Base-by-base conservation (phyloP, 2,113 vertebrate genomes). In the Chauna torquata region DNA sequence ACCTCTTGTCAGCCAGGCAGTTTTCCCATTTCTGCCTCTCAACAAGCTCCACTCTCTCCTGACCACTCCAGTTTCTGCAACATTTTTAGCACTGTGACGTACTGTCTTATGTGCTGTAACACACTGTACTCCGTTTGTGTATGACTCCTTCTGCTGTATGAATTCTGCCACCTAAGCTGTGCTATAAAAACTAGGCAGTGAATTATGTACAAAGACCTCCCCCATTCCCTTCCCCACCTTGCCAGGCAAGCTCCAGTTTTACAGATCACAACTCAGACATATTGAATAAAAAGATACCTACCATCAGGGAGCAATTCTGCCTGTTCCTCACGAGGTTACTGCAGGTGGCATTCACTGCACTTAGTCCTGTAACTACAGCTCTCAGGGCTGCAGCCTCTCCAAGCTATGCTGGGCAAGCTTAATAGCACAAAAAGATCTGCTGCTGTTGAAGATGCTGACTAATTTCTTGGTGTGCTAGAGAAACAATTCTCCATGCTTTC, bases 41-140 rank as follows among this genome's bases (percentile, higher is more conserved):
- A 85, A 79, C 78, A 57, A 72, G 91, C 66, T 74, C 70, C 0
- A 3, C 54, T 89, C 66, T 65, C 79, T 82, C 71, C 32, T 11
- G 71, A 71, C 91, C 87, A 95, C 92, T 95, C 62, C 28, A 24
- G 78, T 81, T 90, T 65, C 92, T 80, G 47, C 3, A 55, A 18
- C 82, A 82, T 90, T 97, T 96, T 96, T 92, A 95, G 91, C 58
- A 32, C n/a, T 18, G 68, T 94, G 94, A 95, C 71, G 27, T 64
- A 76, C 88, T 52, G 72, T 74, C 91, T 86, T 64, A 36, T 54
- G 92, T 79, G 91, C 94, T 82, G 55, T 95, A 91, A 96, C 94
- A 94, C 74, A 22, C 64, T 86, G 84, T 96, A 76, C 94, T 94
- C 91, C 3, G 3, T 71, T 94, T 17, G 6, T 8, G 55, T 50